Base-by-base conservation (phyloP, 2,113 vertebrate genomes). In the Bothrops jararaca region DNA sequence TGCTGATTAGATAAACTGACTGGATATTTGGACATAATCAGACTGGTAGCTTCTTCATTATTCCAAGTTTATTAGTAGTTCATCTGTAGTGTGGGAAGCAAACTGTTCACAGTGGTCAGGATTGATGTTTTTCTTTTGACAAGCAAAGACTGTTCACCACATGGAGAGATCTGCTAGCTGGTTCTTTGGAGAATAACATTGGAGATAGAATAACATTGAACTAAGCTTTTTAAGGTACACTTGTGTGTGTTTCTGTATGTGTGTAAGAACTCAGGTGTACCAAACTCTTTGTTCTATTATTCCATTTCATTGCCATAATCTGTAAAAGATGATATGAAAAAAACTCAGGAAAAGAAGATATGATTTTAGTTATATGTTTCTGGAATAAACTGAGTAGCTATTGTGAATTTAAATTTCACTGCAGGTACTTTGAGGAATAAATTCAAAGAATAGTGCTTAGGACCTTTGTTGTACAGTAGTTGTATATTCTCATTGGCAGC, bases 381-480 rank as follows among this genome's bases (percentile, higher is more conserved):
- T 91, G 94, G 91, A 95, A 93, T 92, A 91, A 60, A 91, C 95
- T 88, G 94, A 96, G 91, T 96, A 93, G 60, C 52, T 93, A 94
- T 95, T 95, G 92, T 96, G 96, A 94, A 88, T 95, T 96, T 48
- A 92, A 60, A 53, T 93, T 95, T 91, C 95, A 94, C 94, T 95
- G 93, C 88, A 96, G 89, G 58, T 96, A 90, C 93, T 96, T 96
- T 97, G 94, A 95, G 91, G 96, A 96, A 95, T 94, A 94, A 93
- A 95, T 94, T 95, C 93, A 95, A 94, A 95, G 94, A 93, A 86
- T 95, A 85, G 88, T 92, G 52, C 60, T 94, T 90, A 95, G 89
- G 92, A 94, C 23, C 34, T 93, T 74, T 18, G 57, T 93, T 94
- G 85, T 85, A 88, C 90, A 94, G 90, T 91, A 89, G 80, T 89